Evolutionary conservation across 1,140 invertebrate genomes (phyloP).

Genomic region (Ephestia elutella): DNA sequence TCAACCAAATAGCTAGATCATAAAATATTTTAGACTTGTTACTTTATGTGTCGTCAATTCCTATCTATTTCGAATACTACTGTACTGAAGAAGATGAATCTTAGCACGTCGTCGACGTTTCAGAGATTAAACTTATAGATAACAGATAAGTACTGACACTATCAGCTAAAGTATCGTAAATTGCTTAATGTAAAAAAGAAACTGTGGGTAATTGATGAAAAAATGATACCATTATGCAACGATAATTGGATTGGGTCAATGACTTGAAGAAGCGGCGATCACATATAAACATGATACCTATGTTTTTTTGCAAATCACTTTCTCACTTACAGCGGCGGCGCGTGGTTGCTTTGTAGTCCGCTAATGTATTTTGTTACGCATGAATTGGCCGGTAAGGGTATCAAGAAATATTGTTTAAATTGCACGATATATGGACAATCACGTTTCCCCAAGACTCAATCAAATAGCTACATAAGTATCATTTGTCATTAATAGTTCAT

Average conservation of each 20-base stretch:
- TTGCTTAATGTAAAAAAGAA: conserved; percentile 44
- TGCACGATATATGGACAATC: neutral
- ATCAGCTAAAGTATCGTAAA: conserved; percentile 36
- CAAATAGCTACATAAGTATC: too few species aligned
- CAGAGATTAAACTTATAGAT: conserved; percentile 2
- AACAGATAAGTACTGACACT: conserved; percentile 25
- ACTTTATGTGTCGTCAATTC: too few species aligned
- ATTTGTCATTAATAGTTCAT: too few species aligned
- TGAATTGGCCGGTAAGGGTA: neutral
- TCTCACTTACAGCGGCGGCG: conserved; percentile 20
- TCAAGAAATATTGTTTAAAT: neutral
- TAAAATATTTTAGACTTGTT: too few species aligned
- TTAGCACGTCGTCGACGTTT: neutral
- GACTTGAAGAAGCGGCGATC: conserved; percentile 35
- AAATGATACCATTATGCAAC: conserved; percentile 49
- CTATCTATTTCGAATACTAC: too few species aligned
- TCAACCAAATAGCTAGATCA: too few species aligned
- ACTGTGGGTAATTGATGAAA: conserved; percentile 39
- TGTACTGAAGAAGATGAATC: neutral
- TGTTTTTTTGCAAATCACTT: conserved; percentile 41
- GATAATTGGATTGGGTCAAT: conserved; percentile 55
- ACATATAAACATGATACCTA: conserved; percentile 31
- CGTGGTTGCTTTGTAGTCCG: conserved; percentile 13
- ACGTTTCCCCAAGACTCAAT: too few species aligned
- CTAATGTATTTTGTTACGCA: conserved; percentile 14